These are phyloP conservation scores for Psix sp. DNA, from an alignment of 1,140 invertebrate species.

Conservation along the genomic window DNA sequence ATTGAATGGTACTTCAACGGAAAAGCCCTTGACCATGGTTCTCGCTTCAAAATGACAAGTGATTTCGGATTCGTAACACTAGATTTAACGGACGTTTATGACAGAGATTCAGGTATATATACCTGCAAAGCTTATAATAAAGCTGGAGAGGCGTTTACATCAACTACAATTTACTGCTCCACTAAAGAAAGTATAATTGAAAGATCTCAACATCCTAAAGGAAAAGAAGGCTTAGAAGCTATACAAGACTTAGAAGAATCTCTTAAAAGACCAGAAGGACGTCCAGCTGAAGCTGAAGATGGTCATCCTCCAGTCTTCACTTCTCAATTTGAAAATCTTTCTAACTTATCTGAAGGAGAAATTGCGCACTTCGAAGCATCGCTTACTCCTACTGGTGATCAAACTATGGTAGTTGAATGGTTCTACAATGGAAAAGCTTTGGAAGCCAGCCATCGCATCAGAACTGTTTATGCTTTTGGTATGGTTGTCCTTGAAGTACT, in stretches of 20 bases:
- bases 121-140: constrained; percentile 92
- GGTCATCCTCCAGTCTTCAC: constrained; percentile 92
- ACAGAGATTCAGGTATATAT: constrained; percentile 96
- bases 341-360: constrained; percentile 91
- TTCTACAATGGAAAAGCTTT: constrained; percentile 94
- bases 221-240: constrained; percentile 91
- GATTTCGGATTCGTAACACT: constrained; percentile 96
- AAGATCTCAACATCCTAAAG: constrained; percentile 94
- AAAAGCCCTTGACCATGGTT: constrained; percentile 88
- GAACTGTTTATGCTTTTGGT: constrained; percentile 95
- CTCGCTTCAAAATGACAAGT: constrained; percentile 90
- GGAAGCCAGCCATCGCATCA: constrained; percentile 91
- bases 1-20: constrained; percentile 95
- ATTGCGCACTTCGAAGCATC: constrained; percentile 96
- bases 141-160: constrained; percentile 93
- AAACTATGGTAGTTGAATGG: constrained; percentile 98
- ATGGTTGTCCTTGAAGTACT: constrained; percentile 96
- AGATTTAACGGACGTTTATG: constrained; percentile 91
- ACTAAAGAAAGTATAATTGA: constrained; percentile 91
- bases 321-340: constrained; percentile 88
- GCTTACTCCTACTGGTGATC: constrained; percentile 94
- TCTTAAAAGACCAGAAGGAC: constrained; percentile 83
- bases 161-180: constrained; percentile 90
- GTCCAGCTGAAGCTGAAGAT: constrained; percentile 83
- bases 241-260: constrained; percentile 94